Evolutionary conservation across 2,113 vertebrate species (phyloP).

Genomic region (Cervus canadensis): DNA sequence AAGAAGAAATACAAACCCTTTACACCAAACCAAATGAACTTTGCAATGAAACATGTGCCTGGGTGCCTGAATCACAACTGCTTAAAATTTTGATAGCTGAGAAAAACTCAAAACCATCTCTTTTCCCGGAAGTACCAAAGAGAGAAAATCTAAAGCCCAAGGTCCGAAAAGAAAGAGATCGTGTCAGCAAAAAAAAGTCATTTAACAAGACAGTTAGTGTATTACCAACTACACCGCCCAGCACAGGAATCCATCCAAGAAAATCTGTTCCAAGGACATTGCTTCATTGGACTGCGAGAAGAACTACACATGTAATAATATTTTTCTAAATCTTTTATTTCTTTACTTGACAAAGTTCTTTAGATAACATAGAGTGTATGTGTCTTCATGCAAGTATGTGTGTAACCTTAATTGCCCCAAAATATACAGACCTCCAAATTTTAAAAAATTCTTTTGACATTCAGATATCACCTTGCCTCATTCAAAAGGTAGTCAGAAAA

Average conservation of each 20-base stretch:
- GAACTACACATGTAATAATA: constrained; percentile 62
- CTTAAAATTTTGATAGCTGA: constrained; percentile 10
- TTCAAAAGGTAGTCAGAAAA: constrained; percentile 17
- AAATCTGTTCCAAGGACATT: constrained; percentile 23
- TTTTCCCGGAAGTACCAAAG: constrained; percentile 53
- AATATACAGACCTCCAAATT: background rate
- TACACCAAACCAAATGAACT: background rate
- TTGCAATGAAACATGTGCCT: constrained; percentile 24
- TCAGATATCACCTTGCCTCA: background rate
- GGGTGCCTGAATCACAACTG: background rate
- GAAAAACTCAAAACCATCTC: constrained; percentile 40
- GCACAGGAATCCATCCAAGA: constrained; percentile 28
- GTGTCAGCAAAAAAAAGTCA: constrained; percentile 6
- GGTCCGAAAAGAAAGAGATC: constrained; percentile 36
- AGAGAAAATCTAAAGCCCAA: constrained; percentile 51
- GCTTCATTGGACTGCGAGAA: constrained; percentile 61
- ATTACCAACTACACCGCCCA: constrained; percentile 6
- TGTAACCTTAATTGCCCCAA: background rate
- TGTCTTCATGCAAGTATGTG: background rate
- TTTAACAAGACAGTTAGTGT: constrained; percentile 18
- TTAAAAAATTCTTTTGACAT: background rate
- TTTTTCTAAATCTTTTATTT: constrained; percentile 49
- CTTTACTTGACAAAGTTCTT: constrained; percentile 1
- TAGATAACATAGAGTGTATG: background rate
- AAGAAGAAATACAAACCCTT: constrained; percentile 36